These are phyloP conservation scores for Dinomys branickii DNA, from an alignment of 2,113 vertebrate genomes.

Conservation along the genomic window DNA sequence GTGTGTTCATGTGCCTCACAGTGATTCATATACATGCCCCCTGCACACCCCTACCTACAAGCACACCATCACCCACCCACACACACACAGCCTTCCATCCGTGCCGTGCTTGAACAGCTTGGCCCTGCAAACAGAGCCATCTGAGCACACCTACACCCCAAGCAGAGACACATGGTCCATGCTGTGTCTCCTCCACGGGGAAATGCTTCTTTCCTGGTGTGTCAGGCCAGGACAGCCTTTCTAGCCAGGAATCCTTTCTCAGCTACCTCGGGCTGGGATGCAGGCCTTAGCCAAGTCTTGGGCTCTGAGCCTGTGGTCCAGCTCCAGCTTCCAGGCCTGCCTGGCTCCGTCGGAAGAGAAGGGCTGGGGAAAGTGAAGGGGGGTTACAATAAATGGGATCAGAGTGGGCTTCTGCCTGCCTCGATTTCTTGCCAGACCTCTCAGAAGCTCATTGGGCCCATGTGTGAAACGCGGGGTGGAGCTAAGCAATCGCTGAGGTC, in stretches of 20 bases:
- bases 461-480: not conserved
- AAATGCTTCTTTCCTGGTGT: not conserved
- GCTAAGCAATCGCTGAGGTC: not conserved
- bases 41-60: not conserved
- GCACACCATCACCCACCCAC: not conserved
- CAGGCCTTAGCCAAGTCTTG: not conserved
- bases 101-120: conserved; percentile 34
- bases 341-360: not conserved
- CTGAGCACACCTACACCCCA: conserved; percentile 15
- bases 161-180: not conserved
- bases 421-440: not conserved
- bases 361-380: not conserved
- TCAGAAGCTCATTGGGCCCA: not conserved
- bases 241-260: conserved; percentile 28
- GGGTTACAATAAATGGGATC: conserved; percentile 62
- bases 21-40: not conserved
- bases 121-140: conserved; percentile 32
- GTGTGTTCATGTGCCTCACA: not conserved
- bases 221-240: conserved; percentile 2
- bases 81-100: not conserved
- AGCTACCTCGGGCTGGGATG: conserved; percentile 53
- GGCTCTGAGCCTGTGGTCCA: conserved; percentile 7
- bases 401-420: not conserved
- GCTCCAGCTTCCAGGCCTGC: not conserved
- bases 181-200: not conserved